Base-by-base conservation (phyloP, 2,113 vertebrate species). In the Hucho hucho region DNA sequence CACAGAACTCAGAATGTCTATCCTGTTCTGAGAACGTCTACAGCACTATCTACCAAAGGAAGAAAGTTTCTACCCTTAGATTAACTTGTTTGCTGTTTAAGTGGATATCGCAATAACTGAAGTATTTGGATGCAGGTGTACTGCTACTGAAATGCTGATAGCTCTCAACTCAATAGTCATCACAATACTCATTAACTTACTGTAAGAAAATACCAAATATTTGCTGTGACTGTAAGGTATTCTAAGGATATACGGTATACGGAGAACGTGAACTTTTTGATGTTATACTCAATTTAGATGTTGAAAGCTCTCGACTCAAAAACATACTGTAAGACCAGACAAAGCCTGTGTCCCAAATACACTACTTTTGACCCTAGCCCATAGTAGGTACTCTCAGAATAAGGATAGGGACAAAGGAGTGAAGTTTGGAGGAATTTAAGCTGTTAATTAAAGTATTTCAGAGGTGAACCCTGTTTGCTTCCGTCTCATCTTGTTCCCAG, bases 1-100 rank as follows among this genome's bases (percentile, higher is more conserved):
- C 88, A 90, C 88, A 87, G 90, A 90, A 92, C 90, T 93, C 90
- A 91, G 87, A 70, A 59, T 67, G 69, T 75, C 75, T 64, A 25
- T 43, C 37, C 7, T 56, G 16, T 56, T 56, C 2, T 11, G 37
- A 43, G 7, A 9, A 43, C 2, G 9, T 2, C 37, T 43, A 43
- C 2, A 9, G 11, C 37, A 11, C 37, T 43, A 43, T 64, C 22
- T 25, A 64, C 61, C 0, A 9, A 22, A 13, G 9, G 12, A 22
- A 64, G 61, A 13, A 64, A 25, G 7, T 13, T 43, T 43, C 37
- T 43, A 43, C 37, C 37, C 9, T 43, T 43, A 43, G 9, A 43
- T 43, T 11, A 43, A 1, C 37, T 43, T 6, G 37, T 14, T 43
- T 20, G 53, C 53, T 56, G 16, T 20, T 5, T 20, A 14, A 6